These are phyloP conservation scores for Ophioninae sp. DNA, from an alignment of 2,888 invertebrate species.

Conservation along the genomic window DNA sequence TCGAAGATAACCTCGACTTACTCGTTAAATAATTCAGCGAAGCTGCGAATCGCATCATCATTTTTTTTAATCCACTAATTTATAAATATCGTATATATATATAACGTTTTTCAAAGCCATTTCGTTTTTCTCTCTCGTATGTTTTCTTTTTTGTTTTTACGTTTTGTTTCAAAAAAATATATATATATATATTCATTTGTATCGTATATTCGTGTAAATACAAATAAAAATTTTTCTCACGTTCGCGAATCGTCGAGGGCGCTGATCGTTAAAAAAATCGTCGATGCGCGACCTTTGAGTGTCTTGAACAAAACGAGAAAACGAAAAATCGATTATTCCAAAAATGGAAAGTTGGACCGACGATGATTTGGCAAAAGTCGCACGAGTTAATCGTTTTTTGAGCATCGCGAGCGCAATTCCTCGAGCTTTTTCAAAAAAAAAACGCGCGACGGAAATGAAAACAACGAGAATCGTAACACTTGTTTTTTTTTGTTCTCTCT, in stretches of 20 bases:
- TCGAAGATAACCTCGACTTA: slow-evolving; percentile 50
- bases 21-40: slow-evolving; percentile 55
- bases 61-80: background rate
- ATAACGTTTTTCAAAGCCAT: slow-evolving; percentile 39
- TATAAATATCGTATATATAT: slow-evolving; percentile 5
- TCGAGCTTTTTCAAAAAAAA: background rate
- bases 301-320: background rate
- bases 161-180: slow-evolving; percentile 9
- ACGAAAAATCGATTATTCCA: slow-evolving; percentile 32
- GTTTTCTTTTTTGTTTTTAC: too few relatives aligned
- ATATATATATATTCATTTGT: slow-evolving; percentile 6
- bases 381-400: slow-evolving; percentile 36
- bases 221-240: background rate
- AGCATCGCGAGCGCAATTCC: background rate
- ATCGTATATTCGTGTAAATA: slow-evolving; percentile 27
- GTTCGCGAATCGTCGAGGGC: slow-evolving; percentile 6
- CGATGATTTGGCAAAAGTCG: slow-evolving; percentile 68
- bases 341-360: slow-evolving; percentile 65
- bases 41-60: slow-evolving; percentile 31
- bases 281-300: slow-evolving; percentile 10
- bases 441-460: background rate
- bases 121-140: background rate
- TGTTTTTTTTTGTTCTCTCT: slow-evolving; percentile 22
- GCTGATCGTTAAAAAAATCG: background rate
- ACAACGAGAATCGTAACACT: slow-evolving; percentile 20